These are phyloP conservation scores for Melieria omissa DNA, from an alignment of 2,888 invertebrate species.

Conservation along the genomic window DNA sequence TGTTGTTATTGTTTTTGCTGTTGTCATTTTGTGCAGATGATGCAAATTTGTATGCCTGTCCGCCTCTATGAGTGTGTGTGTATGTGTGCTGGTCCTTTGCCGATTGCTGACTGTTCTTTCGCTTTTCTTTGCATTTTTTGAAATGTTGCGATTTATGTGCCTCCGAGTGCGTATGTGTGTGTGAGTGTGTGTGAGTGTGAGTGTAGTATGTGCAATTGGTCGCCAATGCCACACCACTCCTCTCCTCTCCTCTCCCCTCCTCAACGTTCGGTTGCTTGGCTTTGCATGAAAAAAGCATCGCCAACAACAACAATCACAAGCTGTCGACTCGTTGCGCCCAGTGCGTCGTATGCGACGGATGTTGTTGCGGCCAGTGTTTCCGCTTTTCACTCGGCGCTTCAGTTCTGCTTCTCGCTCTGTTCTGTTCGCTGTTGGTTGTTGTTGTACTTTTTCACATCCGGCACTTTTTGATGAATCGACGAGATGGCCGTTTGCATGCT, in stretches of 20 bases:
- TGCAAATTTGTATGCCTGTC: constrained; percentile 32
- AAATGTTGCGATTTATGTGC: constrained; percentile 36
- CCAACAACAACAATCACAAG: neutral
- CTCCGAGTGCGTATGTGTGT: neutral
- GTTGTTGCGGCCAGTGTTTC: neutral
- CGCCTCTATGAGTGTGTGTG: neutral
- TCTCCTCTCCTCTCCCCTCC: neutral
- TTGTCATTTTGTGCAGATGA: constrained; percentile 24
- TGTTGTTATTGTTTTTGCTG: constrained; percentile 10
- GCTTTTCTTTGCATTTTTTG: constrained; percentile 13
- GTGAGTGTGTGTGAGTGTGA: neutral
- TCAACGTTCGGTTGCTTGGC: neutral
- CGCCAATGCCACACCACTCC: neutral
- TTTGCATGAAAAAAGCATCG: neutral
- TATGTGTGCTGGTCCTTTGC: constrained; percentile 1
- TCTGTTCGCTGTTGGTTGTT: constrained; percentile 4
- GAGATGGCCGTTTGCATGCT: constrained; percentile 24
- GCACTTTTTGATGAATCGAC: constrained; percentile 31
- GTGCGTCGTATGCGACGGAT: neutral
- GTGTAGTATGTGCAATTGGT: neutral
- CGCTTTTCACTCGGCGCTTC: neutral
- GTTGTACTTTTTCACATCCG: constrained; percentile 19
- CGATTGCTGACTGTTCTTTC: neutral
- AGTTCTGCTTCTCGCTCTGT: constrained; percentile 19
- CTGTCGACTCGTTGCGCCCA: constrained; percentile 7